Evolutionary conservation across 2,888 invertebrate genomes (phyloP).

Genomic region (Orgyia antiqua): DNA sequence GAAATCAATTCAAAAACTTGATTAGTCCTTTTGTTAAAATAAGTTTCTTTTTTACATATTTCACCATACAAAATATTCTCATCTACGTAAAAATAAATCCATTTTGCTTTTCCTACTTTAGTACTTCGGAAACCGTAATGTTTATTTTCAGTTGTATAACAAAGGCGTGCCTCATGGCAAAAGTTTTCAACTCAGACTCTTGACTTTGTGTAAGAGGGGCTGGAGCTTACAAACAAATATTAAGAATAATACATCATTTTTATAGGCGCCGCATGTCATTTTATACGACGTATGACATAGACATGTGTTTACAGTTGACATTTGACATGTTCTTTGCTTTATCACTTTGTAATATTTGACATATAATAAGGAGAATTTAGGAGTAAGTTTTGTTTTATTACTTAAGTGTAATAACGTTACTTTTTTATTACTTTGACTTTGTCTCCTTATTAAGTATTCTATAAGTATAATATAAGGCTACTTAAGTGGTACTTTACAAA

Average conservation of each 20-base stretch:
- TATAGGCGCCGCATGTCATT: conserved; percentile 27
- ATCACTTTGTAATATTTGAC: conserved; percentile 10
- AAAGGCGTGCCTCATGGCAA: neutral
- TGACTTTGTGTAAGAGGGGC: conserved; percentile 1
- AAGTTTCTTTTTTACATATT: too few relatives aligned
- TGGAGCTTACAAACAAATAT: conserved; percentile 26
- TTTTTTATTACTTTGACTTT: too few relatives aligned
- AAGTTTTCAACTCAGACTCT: conserved; percentile 4
- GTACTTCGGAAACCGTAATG: conserved; percentile 1
- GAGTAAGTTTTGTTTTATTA: conserved; percentile 8
- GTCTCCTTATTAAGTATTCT: too few relatives aligned
- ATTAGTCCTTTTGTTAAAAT: too few relatives aligned
- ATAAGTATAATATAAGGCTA: too few relatives aligned
- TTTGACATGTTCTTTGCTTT: conserved; percentile 10
- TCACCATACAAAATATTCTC: too few relatives aligned
- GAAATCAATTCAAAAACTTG: too few relatives aligned
- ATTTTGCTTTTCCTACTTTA: conserved; percentile 2
- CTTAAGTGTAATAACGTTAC: too few relatives aligned
- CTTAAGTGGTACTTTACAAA: too few relatives aligned
- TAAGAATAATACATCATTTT: conserved; percentile 34
- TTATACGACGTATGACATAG: conserved; percentile 2
- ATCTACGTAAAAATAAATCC: conserved; percentile 3
- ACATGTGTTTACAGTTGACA: conserved; percentile 7
- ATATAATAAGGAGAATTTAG: conserved; percentile 6
- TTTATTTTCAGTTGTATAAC: conserved; percentile 2